A percentile compares a stretch with the other conserved stretches of the same genome.
Conservation (phyloP, 1,140 invertebrate species). For the Anoplophora glabripennis region DNA sequence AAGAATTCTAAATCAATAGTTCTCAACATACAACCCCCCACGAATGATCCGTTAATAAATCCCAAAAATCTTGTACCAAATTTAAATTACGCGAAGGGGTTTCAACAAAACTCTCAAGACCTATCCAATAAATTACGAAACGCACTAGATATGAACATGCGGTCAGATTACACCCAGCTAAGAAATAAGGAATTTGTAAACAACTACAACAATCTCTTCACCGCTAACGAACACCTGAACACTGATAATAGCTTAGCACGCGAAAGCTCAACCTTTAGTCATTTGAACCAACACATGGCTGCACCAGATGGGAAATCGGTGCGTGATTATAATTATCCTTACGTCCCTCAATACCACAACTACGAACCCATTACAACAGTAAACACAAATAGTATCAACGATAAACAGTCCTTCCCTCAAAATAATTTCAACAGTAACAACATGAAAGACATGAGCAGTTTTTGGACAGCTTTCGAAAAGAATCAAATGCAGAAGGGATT, state of each 20-base stretch:
- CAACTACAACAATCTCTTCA: slow-evolving; percentile 11
- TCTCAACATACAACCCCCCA: not conserved
- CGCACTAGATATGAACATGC: no score
- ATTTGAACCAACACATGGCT: not conserved
- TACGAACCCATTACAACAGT: no score
- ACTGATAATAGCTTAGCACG: slow-evolving; percentile 7
- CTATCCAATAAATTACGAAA: no score
- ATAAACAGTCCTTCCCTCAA: not conserved
- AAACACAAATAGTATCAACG: no score
- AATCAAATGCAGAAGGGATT: slow-evolving; percentile 10
- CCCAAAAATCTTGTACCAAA: not conserved
- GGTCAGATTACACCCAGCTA: no score
- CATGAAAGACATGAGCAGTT: slow-evolving; percentile 10
- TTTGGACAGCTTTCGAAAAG: slow-evolving; percentile 8
- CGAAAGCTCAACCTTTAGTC: not conserved
- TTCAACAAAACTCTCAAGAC: no score
- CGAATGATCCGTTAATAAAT: not conserved
- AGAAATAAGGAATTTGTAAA: not conserved
- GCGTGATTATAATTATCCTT: no score
- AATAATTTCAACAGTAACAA: not conserved
- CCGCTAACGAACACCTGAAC: slow-evolving; percentile 7
- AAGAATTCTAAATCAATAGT: slow-evolving; percentile 8
- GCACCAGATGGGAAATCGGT: not conserved
- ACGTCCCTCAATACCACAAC: no score
- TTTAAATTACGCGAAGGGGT: not conserved